Evolutionary conservation across 2,113 vertebrate species (phyloP).

Genomic region (Mola mola): DNA sequence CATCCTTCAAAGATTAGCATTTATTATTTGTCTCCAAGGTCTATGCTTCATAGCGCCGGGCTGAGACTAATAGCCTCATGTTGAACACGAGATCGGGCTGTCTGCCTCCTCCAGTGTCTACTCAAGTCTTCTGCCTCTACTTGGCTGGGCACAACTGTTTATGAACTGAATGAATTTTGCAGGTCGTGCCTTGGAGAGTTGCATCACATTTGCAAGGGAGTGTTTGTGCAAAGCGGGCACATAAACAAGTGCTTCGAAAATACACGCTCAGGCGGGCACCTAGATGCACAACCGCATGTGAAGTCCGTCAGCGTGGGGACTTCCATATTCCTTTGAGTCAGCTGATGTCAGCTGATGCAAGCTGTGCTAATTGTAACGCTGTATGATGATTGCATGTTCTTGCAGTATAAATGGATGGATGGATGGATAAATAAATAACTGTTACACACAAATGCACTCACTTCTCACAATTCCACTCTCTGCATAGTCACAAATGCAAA

Average conservation of each 20-base stretch:
- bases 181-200: constrained; percentile 75
- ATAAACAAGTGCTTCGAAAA: constrained; percentile 62
- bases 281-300: constrained; percentile 59
- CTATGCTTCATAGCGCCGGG: constrained; percentile 44
- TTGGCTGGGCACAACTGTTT: constrained; percentile 70
- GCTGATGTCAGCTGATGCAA: constrained; percentile 86
- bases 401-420: not conserved
- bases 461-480: too few relatives aligned
- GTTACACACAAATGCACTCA: too few relatives aligned
- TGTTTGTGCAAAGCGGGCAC: constrained; percentile 77
- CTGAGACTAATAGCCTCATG: constrained; percentile 48
- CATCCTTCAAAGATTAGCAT: constrained; percentile 76
- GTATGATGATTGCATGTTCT: constrained; percentile 48
- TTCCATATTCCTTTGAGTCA: constrained; percentile 80
- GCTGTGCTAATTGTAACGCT: constrained; percentile 71
- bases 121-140: constrained; percentile 51
- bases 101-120: constrained; percentile 33
- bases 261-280: constrained; percentile 58
- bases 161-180: constrained; percentile 65
- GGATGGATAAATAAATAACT: too few relatives aligned
- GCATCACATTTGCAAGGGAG: constrained; percentile 80
- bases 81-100: constrained; percentile 39
- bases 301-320: constrained; percentile 77
- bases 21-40: constrained; percentile 75
- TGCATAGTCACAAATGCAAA: too few relatives aligned